Evolutionary conservation across 2,888 invertebrate species (phyloP).

Genomic region (Alloscopus bannaensis): DNA sequence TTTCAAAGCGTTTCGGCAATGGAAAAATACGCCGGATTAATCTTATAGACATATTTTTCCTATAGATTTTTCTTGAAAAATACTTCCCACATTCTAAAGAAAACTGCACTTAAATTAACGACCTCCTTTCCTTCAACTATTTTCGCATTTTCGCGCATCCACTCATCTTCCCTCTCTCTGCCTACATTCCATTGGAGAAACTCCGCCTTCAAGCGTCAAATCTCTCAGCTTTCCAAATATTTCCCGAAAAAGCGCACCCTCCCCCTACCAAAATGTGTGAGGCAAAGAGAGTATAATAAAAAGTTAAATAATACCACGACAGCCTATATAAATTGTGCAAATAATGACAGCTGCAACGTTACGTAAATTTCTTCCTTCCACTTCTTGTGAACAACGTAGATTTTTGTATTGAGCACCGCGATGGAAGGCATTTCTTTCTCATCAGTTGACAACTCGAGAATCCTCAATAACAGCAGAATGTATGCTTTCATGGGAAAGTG

Average conservation of each 20-base stretch:
- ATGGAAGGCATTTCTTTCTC: too few relatives aligned
- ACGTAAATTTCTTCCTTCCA: too few relatives aligned
- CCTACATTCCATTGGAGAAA: background rate
- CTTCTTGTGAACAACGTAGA: too few relatives aligned
- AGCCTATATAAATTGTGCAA: conserved; percentile 9
- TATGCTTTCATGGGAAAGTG: too few relatives aligned
- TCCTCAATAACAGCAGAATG: too few relatives aligned
- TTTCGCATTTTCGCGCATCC: background rate
- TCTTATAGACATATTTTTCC: too few relatives aligned
- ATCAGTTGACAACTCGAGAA: too few relatives aligned
- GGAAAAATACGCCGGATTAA: too few relatives aligned
- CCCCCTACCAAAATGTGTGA: background rate
- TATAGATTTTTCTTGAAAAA: background rate
- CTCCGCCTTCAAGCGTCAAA: conserved; percentile 5
- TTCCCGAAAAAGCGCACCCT: background rate
- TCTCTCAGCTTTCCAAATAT: background rate
- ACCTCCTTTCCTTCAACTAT: too few relatives aligned
- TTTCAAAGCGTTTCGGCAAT: too few relatives aligned
- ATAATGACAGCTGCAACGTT: conserved; percentile 20
- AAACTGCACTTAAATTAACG: conserved; percentile 8
- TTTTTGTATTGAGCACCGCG: too few relatives aligned
- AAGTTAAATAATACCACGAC: conserved; percentile 1
- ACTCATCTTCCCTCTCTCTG: background rate
- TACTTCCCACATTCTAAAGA: background rate
- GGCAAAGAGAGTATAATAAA: background rate